Conservation (phyloP, 2,113 vertebrate species). For the Otus sunia region DNA sequence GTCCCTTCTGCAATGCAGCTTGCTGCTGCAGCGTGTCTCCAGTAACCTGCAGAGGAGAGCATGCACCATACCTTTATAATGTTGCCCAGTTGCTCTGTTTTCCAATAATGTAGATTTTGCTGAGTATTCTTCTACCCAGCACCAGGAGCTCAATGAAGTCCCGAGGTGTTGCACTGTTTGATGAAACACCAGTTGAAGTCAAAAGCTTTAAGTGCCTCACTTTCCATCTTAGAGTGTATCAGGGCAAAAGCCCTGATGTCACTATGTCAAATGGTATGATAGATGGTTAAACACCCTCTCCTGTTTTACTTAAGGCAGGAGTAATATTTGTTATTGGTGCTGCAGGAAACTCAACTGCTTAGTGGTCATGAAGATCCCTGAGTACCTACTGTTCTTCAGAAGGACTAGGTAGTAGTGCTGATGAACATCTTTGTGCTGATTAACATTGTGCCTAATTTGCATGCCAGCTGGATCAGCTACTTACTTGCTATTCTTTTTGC, state of each 20-base stretch:
- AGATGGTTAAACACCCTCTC: background rate
- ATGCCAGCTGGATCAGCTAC: slow-evolving; percentile 58
- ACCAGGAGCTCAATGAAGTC: background rate
- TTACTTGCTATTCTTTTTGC: slow-evolving; percentile 50
- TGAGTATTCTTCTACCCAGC: background rate
- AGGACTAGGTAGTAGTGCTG: slow-evolving; percentile 26
- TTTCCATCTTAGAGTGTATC: background rate
- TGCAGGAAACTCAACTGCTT: background rate
- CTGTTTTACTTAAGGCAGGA: background rate
- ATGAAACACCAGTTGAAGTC: background rate
- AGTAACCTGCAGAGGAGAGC: background rate
- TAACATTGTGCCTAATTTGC: slow-evolving; percentile 14
- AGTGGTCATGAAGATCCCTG: background rate
- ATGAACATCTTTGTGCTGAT: slow-evolving; percentile 25
- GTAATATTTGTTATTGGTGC: background rate
- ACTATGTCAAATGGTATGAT: background rate
- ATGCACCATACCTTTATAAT: fast-evolving
- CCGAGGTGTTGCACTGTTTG: background rate
- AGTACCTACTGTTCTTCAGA: background rate
- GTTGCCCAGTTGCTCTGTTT: background rate
- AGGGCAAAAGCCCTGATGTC: background rate
- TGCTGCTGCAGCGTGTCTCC: background rate
- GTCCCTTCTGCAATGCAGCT: background rate
- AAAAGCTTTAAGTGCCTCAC: background rate
- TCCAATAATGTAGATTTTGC: background rate